Evolutionary conservation across 2,888 invertebrate species (phyloP), one percentile per base, ranked within the genome.

Genomic region (Scaptomyza reducta): DNA sequence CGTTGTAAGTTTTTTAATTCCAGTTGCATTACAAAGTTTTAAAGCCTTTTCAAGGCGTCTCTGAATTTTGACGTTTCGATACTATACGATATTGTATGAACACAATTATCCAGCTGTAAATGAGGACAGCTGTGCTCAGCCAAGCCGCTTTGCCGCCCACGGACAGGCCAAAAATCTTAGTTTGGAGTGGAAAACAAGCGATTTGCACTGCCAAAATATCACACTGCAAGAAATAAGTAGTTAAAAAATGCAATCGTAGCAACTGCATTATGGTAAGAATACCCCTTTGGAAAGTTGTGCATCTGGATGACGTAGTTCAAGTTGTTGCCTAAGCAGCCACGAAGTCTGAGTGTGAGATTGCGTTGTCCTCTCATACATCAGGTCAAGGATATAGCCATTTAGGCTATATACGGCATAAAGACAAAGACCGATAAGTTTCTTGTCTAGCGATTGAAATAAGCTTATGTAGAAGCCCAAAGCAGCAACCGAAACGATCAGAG

Each of bases 211-310:
- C 59, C 25, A 64, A 58, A 0, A 59, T 41, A 4, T 77, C 57
- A 61, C 59, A 76, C 76, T 76, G 74, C 38, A 77, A 73, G 31
- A n/a, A 66, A 73, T 11, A 5, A 3, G 10, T n/a, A 2, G 9
- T 35, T 66, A 14, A 51, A 5, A 18, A 14, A 14, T 10, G 9
- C 1, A 3, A 3, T n/a, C 6, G 14, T 1, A 11, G 3, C 3
- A 25, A 14, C 6, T 2, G 0, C 11, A 0, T 13, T 3, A 9
- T 6, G 11, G 6, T 33, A 47, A 2, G n/a, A n/a, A 22, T 73
- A 76, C 77, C 63, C 16, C 46, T 44, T 53, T 47, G 1, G 41
- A 38, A 5, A 63, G 18, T 7, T 55, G 46, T 0, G 0, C 10
- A 13, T 59, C 14, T 1, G n/a, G 7, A 2, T 22, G 1, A 4